These are phyloP conservation scores for Drosophila melanica DNA, from an alignment of 1,140 invertebrate species.

Conservation along the genomic window DNA sequence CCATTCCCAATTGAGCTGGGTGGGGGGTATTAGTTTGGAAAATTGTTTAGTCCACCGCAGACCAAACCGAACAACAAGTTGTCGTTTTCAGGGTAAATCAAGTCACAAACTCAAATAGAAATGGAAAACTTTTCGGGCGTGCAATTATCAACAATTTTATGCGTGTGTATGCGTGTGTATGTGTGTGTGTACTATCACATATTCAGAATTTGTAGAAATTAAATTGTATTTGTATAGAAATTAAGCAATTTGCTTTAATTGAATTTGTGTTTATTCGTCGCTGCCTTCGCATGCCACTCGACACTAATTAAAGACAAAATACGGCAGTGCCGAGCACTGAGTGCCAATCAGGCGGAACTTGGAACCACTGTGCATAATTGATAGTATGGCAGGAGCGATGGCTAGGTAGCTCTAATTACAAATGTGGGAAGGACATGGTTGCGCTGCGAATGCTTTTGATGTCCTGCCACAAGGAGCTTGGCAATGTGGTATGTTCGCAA, in stretches of 20 bases:
- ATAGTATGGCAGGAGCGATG: conserved; percentile 51
- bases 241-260: conserved; percentile 36
- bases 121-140: conserved; percentile 44
- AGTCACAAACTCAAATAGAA: conserved; percentile 66
- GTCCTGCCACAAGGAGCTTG: conserved; percentile 29
- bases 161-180: neutral
- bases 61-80: conserved; percentile 68
- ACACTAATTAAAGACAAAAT: conserved; percentile 62
- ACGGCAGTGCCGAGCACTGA: conserved; percentile 11
- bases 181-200: neutral
- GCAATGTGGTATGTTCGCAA: neutral
- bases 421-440: conserved; percentile 10
- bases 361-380: conserved; percentile 63
- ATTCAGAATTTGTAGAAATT: neutral
- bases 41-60: conserved; percentile 75
- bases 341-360: conserved; percentile 57
- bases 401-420: conserved; percentile 59
- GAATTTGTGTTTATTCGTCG: conserved; percentile 36
- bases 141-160: conserved; percentile 60
- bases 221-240: conserved; percentile 39
- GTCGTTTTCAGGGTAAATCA: conserved; percentile 46
- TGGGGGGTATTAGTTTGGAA: conserved; percentile 69
- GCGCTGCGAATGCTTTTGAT: conserved; percentile 58
- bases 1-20: too few relatives aligned
- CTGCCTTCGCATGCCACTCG: conserved; percentile 23